A percentile compares a stretch with the other conserved stretches of the same genome.
phyloP scores from a whole-genome alignment of 1,140 invertebrate genomes.

The Patella vulgata region DNA sequence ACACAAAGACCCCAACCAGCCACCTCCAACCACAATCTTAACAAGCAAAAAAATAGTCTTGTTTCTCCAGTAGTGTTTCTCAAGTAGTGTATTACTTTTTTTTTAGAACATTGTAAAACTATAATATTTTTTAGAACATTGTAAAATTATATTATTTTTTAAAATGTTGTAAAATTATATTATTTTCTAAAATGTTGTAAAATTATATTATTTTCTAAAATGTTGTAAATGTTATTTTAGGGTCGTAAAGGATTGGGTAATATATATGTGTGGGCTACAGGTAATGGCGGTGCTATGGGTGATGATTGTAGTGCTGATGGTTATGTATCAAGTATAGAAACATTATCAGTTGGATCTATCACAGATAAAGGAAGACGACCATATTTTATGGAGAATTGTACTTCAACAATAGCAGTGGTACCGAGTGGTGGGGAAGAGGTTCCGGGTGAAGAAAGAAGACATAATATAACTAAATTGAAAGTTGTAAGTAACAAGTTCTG shows the following conservation, averaged over 20 bases:
- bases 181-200: too few species aligned
- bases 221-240: too few species aligned
- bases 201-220: too few species aligned
- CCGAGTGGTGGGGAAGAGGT: conserved; percentile 60
- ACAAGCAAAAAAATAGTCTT: too few species aligned
- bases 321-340: conserved; percentile 66
- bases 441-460: conserved; percentile 17
- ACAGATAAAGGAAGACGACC: conserved; percentile 57
- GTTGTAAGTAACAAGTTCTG: conserved; percentile 43
- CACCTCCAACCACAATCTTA: too few species aligned
- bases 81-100: too few species aligned
- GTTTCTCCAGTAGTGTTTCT: too few species aligned
- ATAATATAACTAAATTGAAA: conserved; percentile 47
- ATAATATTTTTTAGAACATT: too few species aligned
- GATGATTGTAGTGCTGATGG: conserved; percentile 69
- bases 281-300: conserved; percentile 66
- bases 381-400: conserved; percentile 67
- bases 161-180: too few species aligned
- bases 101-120: too few species aligned
- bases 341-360: conserved; percentile 65
- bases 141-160: too few species aligned
- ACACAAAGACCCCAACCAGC: too few species aligned
- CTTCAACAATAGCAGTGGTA: conserved; percentile 65
- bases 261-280: conserved; percentile 69
- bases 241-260: conserved; percentile 65